A percentile compares a stretch with the other conserved stretches of the same genome.
Evolutionary conservation across 1,140 invertebrate genomes (phyloP).

Genomic region (Sitodiplosis mosellana): DNA sequence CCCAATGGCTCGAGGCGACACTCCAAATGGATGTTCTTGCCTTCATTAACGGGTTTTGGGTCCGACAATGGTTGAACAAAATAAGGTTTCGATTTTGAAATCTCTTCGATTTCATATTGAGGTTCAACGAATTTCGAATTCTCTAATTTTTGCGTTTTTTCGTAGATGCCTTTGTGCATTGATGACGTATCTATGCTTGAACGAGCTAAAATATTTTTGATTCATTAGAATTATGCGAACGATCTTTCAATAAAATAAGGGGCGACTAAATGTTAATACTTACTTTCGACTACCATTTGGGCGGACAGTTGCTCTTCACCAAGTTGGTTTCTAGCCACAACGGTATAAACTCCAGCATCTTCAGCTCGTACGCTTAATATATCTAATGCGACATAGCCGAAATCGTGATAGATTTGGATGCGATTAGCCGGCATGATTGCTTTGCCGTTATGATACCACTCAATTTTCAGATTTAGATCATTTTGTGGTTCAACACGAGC

Average conservation of each 20-base stretch:
- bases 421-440: conserved; percentile 64
- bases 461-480: conserved; percentile 69
- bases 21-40: conserved; percentile 79
- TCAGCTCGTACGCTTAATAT: conserved; percentile 72
- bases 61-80: conserved; percentile 72
- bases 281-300: conserved; percentile 74
- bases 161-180: conserved; percentile 66
- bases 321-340: conserved; percentile 70
- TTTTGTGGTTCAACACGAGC: conserved; percentile 82
- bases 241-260: neutral
- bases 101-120: conserved; percentile 78
- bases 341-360: conserved; percentile 73
- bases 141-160: conserved; percentile 77
- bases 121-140: conserved; percentile 69
- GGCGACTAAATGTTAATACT: conserved; percentile 22
- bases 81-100: conserved; percentile 80
- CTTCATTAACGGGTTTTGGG: conserved; percentile 67
- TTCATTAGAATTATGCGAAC: conserved; percentile 8
- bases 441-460: conserved; percentile 84
- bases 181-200: conserved; percentile 72
- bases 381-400: conserved; percentile 87
- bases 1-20: conserved; percentile 82
- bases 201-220: conserved; percentile 36
- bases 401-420: conserved; percentile 85
- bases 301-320: conserved; percentile 68